Conservation (phyloP, 2,797 vertebrate species). For the Naso thynnoides region DNA sequence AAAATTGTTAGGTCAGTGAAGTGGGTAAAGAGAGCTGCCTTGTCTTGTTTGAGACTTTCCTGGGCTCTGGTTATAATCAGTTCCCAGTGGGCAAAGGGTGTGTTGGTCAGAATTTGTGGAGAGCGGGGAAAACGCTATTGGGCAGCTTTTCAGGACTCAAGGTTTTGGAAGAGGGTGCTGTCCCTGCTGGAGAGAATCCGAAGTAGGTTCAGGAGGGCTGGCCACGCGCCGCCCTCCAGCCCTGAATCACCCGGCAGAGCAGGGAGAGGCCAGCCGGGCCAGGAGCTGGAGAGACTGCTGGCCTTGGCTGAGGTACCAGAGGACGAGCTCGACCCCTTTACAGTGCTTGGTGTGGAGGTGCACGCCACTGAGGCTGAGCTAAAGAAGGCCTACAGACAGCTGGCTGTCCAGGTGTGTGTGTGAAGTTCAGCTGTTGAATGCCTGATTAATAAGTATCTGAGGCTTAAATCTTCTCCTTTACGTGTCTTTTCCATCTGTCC, state of each 20-base stretch:
- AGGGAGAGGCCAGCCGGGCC: conserved; percentile 81
- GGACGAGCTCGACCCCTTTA: conserved; percentile 94
- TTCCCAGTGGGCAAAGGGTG: conserved; percentile 77
- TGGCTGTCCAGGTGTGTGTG: conserved; percentile 92
- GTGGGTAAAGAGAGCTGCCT: conserved; percentile 68
- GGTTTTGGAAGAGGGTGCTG: conserved; percentile 78
- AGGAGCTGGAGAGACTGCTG: conserved; percentile 91
- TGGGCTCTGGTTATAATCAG: conserved; percentile 80
- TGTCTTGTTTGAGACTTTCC: conserved; percentile 82
- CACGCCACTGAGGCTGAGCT: conserved; percentile 92
- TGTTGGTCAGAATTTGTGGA: conserved; percentile 63
- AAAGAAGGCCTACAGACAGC: conserved; percentile 93
- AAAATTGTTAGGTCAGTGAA: conserved; percentile 66
- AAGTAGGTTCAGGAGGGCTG: conserved; percentile 64
- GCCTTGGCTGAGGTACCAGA: conserved; percentile 90
- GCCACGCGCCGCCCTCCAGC: conserved; percentile 10
- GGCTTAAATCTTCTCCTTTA: conserved; percentile 27
- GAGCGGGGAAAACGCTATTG: conserved; percentile 80
- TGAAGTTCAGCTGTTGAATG: not conserved
- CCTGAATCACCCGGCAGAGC: conserved; percentile 75
- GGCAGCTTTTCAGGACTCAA: conserved; percentile 81
- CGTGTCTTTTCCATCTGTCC: conserved; percentile 32
- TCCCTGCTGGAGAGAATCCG: conserved; percentile 70
- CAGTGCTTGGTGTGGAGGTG: conserved; percentile 91
- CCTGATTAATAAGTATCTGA: conserved; percentile 30